Conservation (phyloP, 2,888 invertebrate genomes). For the Desoria tigrina region DNA sequence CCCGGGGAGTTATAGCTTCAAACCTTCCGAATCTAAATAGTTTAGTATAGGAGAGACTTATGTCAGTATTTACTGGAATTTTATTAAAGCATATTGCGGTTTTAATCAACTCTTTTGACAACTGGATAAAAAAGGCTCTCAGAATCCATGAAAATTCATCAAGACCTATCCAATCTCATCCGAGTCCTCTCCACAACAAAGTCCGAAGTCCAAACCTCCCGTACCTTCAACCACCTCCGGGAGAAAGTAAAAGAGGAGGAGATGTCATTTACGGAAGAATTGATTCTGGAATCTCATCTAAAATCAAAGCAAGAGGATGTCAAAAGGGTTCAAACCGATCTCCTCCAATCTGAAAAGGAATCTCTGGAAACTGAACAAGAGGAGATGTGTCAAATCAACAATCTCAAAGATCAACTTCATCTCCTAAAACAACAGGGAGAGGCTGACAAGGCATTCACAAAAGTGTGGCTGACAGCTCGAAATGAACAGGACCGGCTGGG, state of each 20-base stretch:
- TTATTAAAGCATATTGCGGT: no score
- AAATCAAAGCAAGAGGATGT: constrained; percentile 11
- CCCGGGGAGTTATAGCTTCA: no score
- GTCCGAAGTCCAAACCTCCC: neutral
- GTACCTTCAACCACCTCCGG: neutral
- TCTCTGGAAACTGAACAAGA: constrained; percentile 34
- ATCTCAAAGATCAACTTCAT: constrained; percentile 45
- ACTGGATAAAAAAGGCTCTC: no score
- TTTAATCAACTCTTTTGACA: no score
- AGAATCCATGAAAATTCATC: neutral
- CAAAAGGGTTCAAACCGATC: constrained; percentile 15
- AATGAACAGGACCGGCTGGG: neutral
- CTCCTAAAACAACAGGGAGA: constrained; percentile 38
- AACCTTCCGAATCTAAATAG: no score
- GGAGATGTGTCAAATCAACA: constrained; percentile 40
- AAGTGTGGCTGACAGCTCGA: constrained; percentile 43
- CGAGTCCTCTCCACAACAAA: neutral
- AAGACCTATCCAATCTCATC: neutral
- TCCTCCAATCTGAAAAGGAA: constrained; percentile 34
- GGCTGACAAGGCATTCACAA: constrained; percentile 35
- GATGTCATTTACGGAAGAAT: constrained; percentile 20
- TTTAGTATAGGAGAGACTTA: no score
- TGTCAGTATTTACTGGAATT: no score
- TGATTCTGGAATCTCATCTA: constrained; percentile 13
- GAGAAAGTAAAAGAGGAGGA: constrained; percentile 25